These are phyloP conservation scores for Equus przewalskii DNA, from an alignment of 2,113 vertebrate genomes.

Conservation along the genomic window DNA sequence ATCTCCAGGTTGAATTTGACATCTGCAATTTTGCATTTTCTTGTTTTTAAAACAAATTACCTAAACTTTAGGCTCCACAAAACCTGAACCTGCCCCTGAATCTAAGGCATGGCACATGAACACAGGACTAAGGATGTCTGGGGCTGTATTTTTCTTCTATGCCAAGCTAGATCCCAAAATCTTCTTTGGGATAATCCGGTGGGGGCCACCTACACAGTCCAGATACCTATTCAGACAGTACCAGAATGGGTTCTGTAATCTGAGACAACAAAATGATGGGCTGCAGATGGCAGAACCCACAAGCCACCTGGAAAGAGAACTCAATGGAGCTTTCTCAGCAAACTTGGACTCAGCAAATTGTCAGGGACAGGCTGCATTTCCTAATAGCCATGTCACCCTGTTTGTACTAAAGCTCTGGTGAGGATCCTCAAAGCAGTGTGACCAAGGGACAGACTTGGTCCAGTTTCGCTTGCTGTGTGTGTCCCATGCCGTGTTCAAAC, in stretches of 20 bases:
- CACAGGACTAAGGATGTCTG: not conserved
- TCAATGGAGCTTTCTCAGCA: not conserved
- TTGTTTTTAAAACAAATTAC: not conserved
- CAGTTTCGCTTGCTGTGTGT: not conserved
- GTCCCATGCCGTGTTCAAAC: not conserved
- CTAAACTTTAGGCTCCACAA: not conserved
- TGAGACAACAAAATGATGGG: not conserved
- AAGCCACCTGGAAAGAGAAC: not conserved
- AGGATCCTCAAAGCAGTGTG: not conserved
- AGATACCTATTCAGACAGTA: not conserved
- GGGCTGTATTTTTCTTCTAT: not conserved
- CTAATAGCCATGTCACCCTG: not conserved
- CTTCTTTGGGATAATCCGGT: not conserved
- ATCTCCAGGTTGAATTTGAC: not conserved
- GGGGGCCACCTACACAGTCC: not conserved
- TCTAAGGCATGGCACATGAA: not conserved
- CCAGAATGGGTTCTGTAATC: not conserved
- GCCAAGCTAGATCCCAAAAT: not conserved
- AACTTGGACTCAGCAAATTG: not conserved
- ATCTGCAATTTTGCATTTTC: not conserved
- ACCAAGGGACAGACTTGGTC: not conserved
- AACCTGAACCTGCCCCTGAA: not conserved
- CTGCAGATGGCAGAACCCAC: not conserved
- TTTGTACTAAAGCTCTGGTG: not conserved
- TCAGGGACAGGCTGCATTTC: not conserved